Evolutionary conservation across 2,888 invertebrate genomes (phyloP), one percentile per base, ranked within the genome.

Genomic region (Hedychridium roseum): DNA sequence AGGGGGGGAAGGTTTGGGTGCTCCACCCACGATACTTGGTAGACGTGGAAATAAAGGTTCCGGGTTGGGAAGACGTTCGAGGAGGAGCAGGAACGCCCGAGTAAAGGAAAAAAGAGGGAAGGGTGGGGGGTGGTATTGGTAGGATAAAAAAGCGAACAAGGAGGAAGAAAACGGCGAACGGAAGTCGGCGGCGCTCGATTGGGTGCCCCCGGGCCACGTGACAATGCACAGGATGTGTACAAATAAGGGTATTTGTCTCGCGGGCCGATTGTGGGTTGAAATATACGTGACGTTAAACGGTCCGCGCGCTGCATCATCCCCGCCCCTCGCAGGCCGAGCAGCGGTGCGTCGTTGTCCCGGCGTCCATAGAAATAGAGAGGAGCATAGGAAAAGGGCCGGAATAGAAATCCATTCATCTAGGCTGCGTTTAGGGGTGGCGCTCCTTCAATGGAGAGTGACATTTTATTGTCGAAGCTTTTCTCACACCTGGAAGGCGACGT

Each of bases 171-270:
- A 39, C 12, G 23, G 14, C 37, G 20, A 15, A 57, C 65, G 67
- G 67, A 67, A 67, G 66, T 58, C 53, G 48, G 23, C 17, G 37
- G 37, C 41, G 49, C 37, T 53, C 55, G 50, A n/a, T 52, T 55
- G 64, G 61, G 66, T 66, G 60, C 51, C 35, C n/a, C 48, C 43
- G 56, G 49, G 54, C 54, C 53, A 56, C 64, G 47, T 57, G 65
- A 78, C 78, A 78, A 78, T 75, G 70, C 63, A 74, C 78, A 77
- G 78, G 78, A 78, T 78, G 77, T 78, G 74, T 78, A 78, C 78
- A 78, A 78, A 78, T 78, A 77, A 74, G 76, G 73, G 74, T 73
- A 73, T 78, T 76, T 74, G 76, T 76, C 71, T 73, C 70, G 73
- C 53, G 52, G 52, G 41, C 58, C 64, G 72, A 74, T 75, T 73